Conservation (phyloP, 1,140 invertebrate genomes). For the Pristionchus pacificus region DNA sequence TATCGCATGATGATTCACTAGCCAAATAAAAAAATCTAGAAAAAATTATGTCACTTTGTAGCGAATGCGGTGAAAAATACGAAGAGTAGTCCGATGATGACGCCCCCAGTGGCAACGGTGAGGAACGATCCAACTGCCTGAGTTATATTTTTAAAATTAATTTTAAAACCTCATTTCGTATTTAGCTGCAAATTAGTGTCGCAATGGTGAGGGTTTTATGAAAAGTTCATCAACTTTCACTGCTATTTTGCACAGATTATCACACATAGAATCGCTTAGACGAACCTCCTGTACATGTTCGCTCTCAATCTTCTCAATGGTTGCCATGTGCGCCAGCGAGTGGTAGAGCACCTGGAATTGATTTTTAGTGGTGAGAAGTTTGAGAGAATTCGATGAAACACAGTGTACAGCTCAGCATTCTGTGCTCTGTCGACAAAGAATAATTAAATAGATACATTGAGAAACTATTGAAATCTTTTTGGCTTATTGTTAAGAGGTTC, state of each 20-base stretch:
- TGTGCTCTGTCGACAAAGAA: no score
- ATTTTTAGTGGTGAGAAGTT: background rate
- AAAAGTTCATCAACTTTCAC: no score
- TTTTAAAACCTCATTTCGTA: no score
- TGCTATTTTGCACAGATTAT: background rate
- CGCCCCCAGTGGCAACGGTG: conserved; percentile 42
- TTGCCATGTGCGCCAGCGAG: conserved; percentile 39
- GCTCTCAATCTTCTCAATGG: conserved; percentile 39
- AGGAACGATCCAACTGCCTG: conserved; percentile 40
- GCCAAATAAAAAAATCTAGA: conserved; percentile 2
- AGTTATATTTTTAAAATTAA: no score
- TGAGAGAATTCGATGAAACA: background rate
- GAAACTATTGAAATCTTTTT: no score
- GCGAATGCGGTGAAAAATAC: conserved; percentile 43
- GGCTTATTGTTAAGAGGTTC: no score
- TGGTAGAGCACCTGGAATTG: conserved; percentile 43
- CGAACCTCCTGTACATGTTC: conserved; percentile 34
- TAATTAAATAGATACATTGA: no score
- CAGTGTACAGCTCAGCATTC: no score
- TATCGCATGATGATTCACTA: background rate
- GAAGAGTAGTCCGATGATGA: conserved; percentile 40
- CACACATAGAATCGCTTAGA: background rate
- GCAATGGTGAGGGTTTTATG: no score
- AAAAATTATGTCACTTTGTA: conserved; percentile 43
- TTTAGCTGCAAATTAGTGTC: no score